These are phyloP conservation scores for Ceyx melanurus DNA, from an alignment of 2,113 vertebrate species.

Conservation along the genomic window DNA sequence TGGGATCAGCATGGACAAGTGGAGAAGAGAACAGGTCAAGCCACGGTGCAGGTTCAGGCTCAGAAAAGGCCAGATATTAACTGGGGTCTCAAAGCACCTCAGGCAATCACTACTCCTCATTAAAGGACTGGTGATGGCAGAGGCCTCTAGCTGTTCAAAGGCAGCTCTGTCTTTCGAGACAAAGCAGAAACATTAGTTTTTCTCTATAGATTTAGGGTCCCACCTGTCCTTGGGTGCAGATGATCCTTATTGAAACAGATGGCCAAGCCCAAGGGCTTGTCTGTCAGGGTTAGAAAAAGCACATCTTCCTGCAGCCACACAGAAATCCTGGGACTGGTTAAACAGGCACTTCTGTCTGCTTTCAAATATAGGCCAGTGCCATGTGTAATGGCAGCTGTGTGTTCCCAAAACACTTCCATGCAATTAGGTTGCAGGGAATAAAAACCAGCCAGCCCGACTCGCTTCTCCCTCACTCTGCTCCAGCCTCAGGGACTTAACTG, in stretches of 20 bases:
- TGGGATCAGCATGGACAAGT: fast-evolving
- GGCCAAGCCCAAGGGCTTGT: not conserved
- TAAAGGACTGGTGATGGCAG: not conserved
- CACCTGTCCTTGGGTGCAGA: not conserved
- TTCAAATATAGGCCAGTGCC: not conserved
- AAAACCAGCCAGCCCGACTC: not conserved
- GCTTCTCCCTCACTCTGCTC: not conserved
- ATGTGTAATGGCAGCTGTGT: slow-evolving; percentile 25
- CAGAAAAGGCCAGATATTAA: not conserved
- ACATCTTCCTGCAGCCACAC: not conserved
- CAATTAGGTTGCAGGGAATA: slow-evolving; percentile 20
- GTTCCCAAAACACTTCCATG: slow-evolving; percentile 44
- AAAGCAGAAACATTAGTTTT: not conserved
- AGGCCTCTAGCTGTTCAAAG: not conserved
- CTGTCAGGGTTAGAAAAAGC: not conserved
- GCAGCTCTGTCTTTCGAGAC: not conserved
- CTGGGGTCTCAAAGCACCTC: not conserved
- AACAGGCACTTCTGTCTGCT: slow-evolving; percentile 17
- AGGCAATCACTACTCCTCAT: not conserved
- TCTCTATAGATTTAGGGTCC: not conserved
- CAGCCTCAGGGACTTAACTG: not conserved
- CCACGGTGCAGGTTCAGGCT: not conserved
- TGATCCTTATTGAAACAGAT: not conserved
- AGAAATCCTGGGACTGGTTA: not conserved
- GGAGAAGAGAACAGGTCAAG: not conserved